Percentiles rank a stretch among this genome's conserved stretches.
These are phyloP conservation scores for Tolypeutes matacus DNA, from an alignment of 2,797 vertebrate species.

Conservation along the genomic window DNA sequence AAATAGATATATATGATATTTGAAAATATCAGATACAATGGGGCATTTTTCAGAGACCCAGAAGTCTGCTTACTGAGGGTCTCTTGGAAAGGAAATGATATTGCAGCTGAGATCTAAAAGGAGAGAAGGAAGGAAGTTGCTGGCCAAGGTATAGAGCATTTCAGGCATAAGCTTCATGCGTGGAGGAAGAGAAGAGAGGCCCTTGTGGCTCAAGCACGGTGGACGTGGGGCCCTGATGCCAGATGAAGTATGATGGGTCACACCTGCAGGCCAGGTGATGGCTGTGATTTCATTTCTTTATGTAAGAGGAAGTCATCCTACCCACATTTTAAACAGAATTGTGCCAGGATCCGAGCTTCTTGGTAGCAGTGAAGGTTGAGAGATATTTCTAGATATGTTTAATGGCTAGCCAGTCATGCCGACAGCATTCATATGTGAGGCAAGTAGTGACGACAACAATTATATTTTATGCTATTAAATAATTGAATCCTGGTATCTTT, in stretches of 20 bases:
- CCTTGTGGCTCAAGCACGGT: background rate
- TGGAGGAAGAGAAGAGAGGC: background rate
- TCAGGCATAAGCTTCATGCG: background rate
- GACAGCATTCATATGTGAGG: background rate
- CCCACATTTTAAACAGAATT: background rate
- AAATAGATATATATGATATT: background rate
- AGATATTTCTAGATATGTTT: too few species aligned
- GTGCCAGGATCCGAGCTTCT: background rate
- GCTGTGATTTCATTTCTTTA: background rate
- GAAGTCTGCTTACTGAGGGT: background rate
- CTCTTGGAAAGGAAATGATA: background rate
- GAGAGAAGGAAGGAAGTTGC: too few species aligned
- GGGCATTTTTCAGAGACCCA: too few species aligned
- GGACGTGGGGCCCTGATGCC: too few species aligned
- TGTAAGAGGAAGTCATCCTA: background rate
- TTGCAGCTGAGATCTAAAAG: too few species aligned
- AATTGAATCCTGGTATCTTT: background rate
- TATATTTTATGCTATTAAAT: background rate
- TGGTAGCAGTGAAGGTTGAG: background rate
- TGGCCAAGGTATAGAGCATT: background rate
- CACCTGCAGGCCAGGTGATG: background rate
- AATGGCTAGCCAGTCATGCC: background rate
- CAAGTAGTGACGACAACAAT: rapidly evolving
- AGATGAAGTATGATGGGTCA: background rate
- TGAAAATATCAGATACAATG: background rate